Evolutionary conservation across 2,113 vertebrate genomes (phyloP), one percentile per base, ranked within the genome.

Genomic region (Jacana jacana): DNA sequence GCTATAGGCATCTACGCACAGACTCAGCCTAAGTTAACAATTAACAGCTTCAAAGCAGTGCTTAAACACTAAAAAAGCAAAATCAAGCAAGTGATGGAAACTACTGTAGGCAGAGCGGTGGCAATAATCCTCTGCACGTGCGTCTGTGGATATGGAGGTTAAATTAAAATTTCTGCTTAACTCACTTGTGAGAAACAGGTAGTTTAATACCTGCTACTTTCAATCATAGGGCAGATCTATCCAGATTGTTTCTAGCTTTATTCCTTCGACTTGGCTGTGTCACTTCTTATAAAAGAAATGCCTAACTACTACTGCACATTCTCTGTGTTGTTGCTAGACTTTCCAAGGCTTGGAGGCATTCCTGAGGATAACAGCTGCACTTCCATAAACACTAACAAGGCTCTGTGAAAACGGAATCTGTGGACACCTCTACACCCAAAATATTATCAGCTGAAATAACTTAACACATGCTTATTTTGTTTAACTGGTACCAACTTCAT

Each of bases 11-110:
- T 51, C 46, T 91, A 89, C 4, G 39, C 78, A 84, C n/a, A 91
- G 66, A 93, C 91, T 95, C 92, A 96, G 91, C 76, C 80, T 30
- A 96, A 97, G 80, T 64, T 95, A 95, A 96, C 93, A 96, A 95
- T 95, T 94, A 94, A 82, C 33, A 72, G 71, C 80, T 96, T 97
- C 93, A 95, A 97, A 97, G 92, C 54, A 54, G 54, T 39, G 70
- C 46, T 92, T 61, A 76, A 94, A 91, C 31, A 82, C 19, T 52
- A 40, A 73, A 90, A 95, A 78, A 68, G 2, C 31, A 91, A 63
- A 93, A 88, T 49, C 80, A 69, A 28, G 60, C 13, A 84, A 39
- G 16, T 72, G 30, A 73, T 79, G 73, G 80, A 91, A 95, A 64
- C 24, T 37, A 83, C 77, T 18, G 28, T n/a, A 81, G 69, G 66